Base-by-base conservation (phyloP, 2,888 invertebrate species). In the Limnephilus auricula region DNA sequence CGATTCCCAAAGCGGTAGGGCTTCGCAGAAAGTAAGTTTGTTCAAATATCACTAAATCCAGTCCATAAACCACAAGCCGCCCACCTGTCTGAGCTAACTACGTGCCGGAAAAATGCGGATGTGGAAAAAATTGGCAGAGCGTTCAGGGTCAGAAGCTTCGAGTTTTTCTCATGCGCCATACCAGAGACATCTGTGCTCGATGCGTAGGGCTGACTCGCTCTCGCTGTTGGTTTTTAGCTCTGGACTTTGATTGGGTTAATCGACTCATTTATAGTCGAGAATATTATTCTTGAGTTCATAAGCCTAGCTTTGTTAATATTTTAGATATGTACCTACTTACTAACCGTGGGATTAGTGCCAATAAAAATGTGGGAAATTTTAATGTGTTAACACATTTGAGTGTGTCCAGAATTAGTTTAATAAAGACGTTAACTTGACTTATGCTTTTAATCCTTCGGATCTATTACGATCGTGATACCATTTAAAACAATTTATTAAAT, bases 101-200 rank as follows among this genome's bases (percentile, higher is more conserved):
- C 87, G 87, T 87, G 87, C 10, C 86, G 80, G 79, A 91, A 91
- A 91, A 90, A 91, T 91, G 90, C 89, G 91, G 91, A 91, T 89
- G 89, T 85, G 32, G 83, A 88, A 91, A 88, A 90, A 91, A 89
- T 89, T 91, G 91, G 91, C 91, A 91, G 25, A 84, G 91, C 89
- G 83, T 89, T 89, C 91, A 91, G 79, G 91, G 91, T 84, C 91
- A 87, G 40, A 65, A 80, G 65, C 79, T 89, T 65, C 45, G 37
- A 80, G 80, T 80, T 79, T 80, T 89, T 80, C 65, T 89, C 30
- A 45, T 30, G 40, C 40, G 37, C 40, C 30, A 30, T 31, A 89
- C 89, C 40, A 82, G 45, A 80, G 89, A 89, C 89, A 89, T 79
- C 45, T 82, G 79, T 40, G 45, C 30, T 31, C n/a, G 40, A 18